Base-by-base conservation (phyloP, 2,797 vertebrate species). In the Erethizon dorsatum region DNA sequence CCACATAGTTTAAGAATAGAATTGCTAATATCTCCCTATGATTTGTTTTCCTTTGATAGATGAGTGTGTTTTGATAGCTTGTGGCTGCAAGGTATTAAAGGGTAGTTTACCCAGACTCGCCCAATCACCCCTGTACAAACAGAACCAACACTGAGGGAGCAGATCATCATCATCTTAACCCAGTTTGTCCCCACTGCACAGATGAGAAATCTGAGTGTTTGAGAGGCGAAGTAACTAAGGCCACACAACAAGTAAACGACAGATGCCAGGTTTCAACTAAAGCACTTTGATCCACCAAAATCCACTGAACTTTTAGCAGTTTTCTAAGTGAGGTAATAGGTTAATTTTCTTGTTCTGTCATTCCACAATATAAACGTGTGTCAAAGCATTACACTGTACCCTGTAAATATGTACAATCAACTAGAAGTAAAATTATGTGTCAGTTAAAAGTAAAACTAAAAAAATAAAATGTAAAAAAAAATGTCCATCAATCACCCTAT, bases 1-100 rank as follows among this genome's bases (percentile, higher is more conserved):
- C 41, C 75, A 71, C 95, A 65, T 20, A 2, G 22, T 67, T 98
- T 97, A 94, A 96, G 77, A 94, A 94, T 67, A 97, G 78, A 97
- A 88, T 56, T 4, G 2, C 31, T 96, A 91, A 54, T 95, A 83
- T 83, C 1, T 94, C 47, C 13, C 82, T 94, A n/a, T 94, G 90
- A 97, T 93, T 71, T 93, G 89, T 95, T 95, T 96, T 94, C 24
- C 83, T 97, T 50, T 97, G 86, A 82, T 91, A 33, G 78, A 47
- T 87, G 1, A 71, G 78, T 93, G 52, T 91, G 18, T 37, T 20
- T 79, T 24, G 84, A 67, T 3, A 47, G 93, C 24, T 2, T 0
- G 15, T 31, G 75, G 22, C 63, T 71, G 1, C 26, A 22, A 14
- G 18, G n/a, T 31, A 26, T 17, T 93, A 15, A 37, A 93, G 80